These are phyloP conservation scores for Odontomyia ornata DNA, from an alignment of 2,888 invertebrate genomes.

Conservation along the genomic window DNA sequence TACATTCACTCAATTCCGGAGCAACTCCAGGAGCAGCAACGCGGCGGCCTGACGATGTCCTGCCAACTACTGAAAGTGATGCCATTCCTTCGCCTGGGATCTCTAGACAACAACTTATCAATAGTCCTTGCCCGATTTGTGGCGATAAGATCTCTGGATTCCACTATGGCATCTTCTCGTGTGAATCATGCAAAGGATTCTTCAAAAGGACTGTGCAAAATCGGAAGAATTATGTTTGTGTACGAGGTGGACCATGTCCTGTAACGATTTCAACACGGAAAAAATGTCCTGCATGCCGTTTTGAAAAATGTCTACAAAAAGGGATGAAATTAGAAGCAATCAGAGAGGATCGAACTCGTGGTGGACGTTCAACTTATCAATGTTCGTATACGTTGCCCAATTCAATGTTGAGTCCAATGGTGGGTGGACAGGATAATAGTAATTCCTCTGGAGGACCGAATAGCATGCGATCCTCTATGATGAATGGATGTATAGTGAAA, in stretches of 20 bases:
- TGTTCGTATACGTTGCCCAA: conserved; percentile 90
- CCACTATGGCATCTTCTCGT: conserved; percentile 97
- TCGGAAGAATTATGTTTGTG: conserved; percentile 94
- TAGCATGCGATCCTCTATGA: conserved; percentile 63
- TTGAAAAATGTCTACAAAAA: conserved; percentile 93
- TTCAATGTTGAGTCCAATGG: conserved; percentile 68
- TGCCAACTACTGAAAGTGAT: conserved; percentile 56
- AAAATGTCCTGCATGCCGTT: conserved; percentile 96
- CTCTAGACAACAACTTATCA: conserved; percentile 87
- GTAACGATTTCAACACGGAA: conserved; percentile 93
- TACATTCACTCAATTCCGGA: conserved; percentile 61
- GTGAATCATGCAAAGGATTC: conserved; percentile 98
- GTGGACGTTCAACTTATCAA: conserved; percentile 95
- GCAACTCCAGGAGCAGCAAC: conserved; percentile 54
- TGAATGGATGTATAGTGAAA: conserved; percentile 64
- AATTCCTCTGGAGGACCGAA: background rate
- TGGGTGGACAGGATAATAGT: conserved; percentile 64
- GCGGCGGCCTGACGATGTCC: conserved; percentile 57
- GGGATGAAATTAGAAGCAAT: conserved; percentile 99
- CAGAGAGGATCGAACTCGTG: conserved; percentile 91
- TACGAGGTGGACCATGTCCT: conserved; percentile 88
- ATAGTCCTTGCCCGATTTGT: conserved; percentile 94
- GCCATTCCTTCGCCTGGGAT: conserved; percentile 74
- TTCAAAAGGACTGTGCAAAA: conserved; percentile 99
- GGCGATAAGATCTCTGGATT: conserved; percentile 96